These are phyloP conservation scores for Drosophila neonasuta DNA, from an alignment of 2,888 invertebrate genomes.

Conservation along the genomic window DNA sequence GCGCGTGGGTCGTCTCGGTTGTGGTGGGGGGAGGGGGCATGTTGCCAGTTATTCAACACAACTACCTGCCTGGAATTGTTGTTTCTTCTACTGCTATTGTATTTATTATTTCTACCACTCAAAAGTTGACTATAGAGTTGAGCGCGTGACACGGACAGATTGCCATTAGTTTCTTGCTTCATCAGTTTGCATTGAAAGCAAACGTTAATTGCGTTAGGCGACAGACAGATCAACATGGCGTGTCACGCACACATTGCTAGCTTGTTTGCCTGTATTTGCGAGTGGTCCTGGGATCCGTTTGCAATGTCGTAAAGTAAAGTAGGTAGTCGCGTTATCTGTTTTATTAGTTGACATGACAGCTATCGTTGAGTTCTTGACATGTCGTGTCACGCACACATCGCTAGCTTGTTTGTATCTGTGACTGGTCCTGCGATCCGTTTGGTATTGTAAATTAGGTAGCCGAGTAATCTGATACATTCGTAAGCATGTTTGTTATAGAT, in stretches of 20 bases:
- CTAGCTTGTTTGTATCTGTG: slow-evolving; percentile 14
- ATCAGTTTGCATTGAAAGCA: too few species aligned
- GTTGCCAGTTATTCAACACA: slow-evolving; percentile 48
- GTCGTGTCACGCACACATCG: slow-evolving; percentile 24
- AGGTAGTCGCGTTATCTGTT: slow-evolving; percentile 51
- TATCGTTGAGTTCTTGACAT: background rate
- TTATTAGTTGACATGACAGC: background rate
- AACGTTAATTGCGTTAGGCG: too few species aligned
- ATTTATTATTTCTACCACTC: slow-evolving; percentile 59
- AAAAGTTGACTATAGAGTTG: slow-evolving; percentile 49
- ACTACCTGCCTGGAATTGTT: slow-evolving; percentile 64
- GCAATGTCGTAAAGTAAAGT: slow-evolving; percentile 30
- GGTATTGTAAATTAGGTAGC: slow-evolving; percentile 58
- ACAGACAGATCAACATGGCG: background rate
- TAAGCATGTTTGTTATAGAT: slow-evolving; percentile 15
- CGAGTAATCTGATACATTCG: slow-evolving; percentile 67
- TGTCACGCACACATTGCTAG: slow-evolving; percentile 25
- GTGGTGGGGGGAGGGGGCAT: background rate
- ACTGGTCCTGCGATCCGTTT: slow-evolving; percentile 12
- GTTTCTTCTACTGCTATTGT: slow-evolving; percentile 33
- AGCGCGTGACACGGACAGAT: slow-evolving; percentile 23
- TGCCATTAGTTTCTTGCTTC: too few species aligned
- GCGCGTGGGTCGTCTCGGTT: slow-evolving; percentile 46
- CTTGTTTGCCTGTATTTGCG: slow-evolving; percentile 8
- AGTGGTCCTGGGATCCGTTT: slow-evolving; percentile 14